A percentile compares a stretch with the other conserved stretches of the same genome.
phyloP scores from a whole-genome alignment of 2,797 vertebrate genomes.

The Alauda arvensis region DNA sequence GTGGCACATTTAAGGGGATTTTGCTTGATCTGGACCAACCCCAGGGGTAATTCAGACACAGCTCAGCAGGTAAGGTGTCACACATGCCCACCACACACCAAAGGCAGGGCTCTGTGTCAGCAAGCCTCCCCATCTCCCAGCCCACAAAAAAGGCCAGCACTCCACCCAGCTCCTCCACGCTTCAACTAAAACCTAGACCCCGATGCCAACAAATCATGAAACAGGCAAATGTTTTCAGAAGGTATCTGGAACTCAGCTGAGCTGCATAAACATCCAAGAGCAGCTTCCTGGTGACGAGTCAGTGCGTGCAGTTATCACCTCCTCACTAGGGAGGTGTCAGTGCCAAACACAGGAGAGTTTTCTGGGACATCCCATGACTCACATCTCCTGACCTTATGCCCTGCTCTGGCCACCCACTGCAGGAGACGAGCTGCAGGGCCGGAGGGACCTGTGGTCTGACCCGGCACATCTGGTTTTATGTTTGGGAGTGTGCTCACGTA shows the following conservation, averaged over 20 bases:
- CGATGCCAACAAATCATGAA: not conserved
- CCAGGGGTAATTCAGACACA: not conserved
- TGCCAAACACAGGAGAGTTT: not conserved
- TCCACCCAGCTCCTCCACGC: not conserved
- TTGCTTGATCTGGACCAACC: not conserved
- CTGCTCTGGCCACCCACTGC: not conserved
- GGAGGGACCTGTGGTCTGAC: not conserved
- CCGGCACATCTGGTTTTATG: conserved; percentile 28
- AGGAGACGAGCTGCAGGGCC: not conserved
- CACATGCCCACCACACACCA: not conserved
- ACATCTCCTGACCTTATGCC: not conserved
- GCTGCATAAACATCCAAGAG: not conserved
- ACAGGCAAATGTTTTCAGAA: not conserved
- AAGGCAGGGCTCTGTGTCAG: not conserved
- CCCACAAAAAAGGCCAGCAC: not conserved
- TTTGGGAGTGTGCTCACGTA: not conserved
- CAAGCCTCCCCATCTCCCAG: not conserved
- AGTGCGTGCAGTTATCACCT: not conserved
- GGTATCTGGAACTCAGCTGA: not conserved
- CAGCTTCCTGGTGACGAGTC: not conserved
- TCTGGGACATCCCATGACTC: not conserved
- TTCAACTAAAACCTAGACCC: not conserved
- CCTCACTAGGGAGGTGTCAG: not conserved
- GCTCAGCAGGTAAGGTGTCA: not conserved
- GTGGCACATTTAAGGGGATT: not conserved